Conservation (phyloP, 2,888 invertebrate genomes). For the Nomada lathburiana region DNA sequence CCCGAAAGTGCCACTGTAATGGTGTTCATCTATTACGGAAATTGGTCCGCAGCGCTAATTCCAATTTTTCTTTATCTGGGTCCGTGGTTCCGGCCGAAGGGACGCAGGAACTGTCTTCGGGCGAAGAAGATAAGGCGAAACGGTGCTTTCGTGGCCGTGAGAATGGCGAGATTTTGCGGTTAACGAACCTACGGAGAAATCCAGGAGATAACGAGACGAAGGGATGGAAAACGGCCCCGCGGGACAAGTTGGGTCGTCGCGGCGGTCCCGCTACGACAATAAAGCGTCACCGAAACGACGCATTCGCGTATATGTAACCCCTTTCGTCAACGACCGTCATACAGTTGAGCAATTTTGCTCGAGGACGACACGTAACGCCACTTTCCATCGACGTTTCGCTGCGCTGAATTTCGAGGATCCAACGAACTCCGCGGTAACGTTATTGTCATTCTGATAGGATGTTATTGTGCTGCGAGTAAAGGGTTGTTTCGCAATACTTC, state of each 20-base stretch:
- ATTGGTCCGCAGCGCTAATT: conserved; percentile 37
- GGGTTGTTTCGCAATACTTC: no score
- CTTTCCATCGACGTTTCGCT: conserved; percentile 28
- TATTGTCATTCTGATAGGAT: neutral
- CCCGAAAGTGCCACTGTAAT: neutral
- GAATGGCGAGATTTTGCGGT: conserved; percentile 70
- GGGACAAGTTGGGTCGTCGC: conserved; percentile 66
- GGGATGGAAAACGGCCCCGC: conserved; percentile 76
- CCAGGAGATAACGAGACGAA: conserved; percentile 76
- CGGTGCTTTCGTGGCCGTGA: conserved; percentile 54
- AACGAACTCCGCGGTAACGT: neutral
- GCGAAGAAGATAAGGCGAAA: conserved; percentile 65
- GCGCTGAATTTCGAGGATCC: conserved; percentile 19
- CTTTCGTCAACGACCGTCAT: conserved; percentile 38
- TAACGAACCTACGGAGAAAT: conserved; percentile 77
- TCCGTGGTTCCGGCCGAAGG: neutral
- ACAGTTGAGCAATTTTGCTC: conserved; percentile 23
- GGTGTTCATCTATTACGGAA: conserved; percentile 21
- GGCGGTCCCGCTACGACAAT: conserved; percentile 59
- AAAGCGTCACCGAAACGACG: conserved; percentile 50
- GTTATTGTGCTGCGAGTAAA: neutral
- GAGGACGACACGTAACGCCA: conserved; percentile 7
- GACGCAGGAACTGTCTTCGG: conserved; percentile 24
- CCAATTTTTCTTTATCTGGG: conserved; percentile 45
- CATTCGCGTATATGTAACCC: conserved; percentile 22